phyloP scores from a whole-genome alignment of 2,888 invertebrate genomes.

The Tricholauxania praeusta region DNA sequence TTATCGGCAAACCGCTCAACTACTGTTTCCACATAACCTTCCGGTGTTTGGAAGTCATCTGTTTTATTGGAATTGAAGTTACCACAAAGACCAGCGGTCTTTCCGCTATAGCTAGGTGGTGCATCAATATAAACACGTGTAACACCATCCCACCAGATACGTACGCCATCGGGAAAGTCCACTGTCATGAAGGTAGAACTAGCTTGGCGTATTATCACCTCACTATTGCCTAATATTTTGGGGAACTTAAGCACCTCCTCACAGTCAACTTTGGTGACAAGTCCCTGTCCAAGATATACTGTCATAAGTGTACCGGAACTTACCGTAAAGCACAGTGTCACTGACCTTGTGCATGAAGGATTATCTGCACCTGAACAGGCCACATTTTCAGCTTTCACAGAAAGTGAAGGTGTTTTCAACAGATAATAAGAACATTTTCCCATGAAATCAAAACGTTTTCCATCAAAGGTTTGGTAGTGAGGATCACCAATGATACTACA shows the following conservation, averaged over 20 bases:
- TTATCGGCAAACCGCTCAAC: constrained; percentile 88
- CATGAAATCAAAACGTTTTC: constrained; percentile 88
- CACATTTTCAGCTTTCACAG: constrained; percentile 84
- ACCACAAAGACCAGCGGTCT: constrained; percentile 88
- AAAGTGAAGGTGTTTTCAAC: constrained; percentile 76
- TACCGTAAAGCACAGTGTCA: constrained; percentile 73
- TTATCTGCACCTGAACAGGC: constrained; percentile 80
- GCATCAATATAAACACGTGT: constrained; percentile 86
- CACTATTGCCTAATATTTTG: constrained; percentile 67
- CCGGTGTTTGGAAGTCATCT: constrained; percentile 89
- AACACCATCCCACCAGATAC: constrained; percentile 91
- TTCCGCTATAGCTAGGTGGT: constrained; percentile 76
- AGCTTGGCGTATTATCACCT: constrained; percentile 77
- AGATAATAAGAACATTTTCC: constrained; percentile 90
- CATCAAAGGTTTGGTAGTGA: constrained; percentile 92
- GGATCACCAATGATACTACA: constrained; percentile 90
- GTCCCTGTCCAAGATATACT: constrained; percentile 82
- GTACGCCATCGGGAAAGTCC: constrained; percentile 79
- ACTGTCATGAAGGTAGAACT: constrained; percentile 79
- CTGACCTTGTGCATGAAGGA: constrained; percentile 87
- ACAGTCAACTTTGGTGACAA: constrained; percentile 77
- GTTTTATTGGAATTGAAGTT: constrained; percentile 89
- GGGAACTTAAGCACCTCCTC: constrained; percentile 77
- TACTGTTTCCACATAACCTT: constrained; percentile 86
- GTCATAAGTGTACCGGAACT: constrained; percentile 65